phyloP scores from a whole-genome alignment of 2,888 invertebrate species.

The Orthosia gothica region DNA sequence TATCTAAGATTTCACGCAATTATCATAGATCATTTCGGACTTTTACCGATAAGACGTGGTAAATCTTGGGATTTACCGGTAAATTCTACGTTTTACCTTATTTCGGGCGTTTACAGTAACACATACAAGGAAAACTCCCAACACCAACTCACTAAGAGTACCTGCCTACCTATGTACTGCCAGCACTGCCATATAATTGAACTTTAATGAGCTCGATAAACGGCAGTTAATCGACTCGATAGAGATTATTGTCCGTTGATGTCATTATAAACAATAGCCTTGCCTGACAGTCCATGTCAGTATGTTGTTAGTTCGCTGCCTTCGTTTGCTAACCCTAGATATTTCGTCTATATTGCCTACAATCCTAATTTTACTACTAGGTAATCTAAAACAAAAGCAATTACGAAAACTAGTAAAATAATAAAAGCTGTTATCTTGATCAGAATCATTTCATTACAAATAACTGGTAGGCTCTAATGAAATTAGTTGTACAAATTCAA shows the following conservation, averaged over 20 bases:
- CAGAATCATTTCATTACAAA: neutral
- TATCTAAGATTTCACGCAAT: too few species aligned
- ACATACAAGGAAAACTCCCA: constrained; percentile 13
- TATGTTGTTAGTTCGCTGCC: neutral
- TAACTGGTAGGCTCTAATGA: neutral
- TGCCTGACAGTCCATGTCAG: neutral
- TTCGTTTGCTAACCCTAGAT: constrained; percentile 6
- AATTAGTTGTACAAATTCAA: constrained; percentile 29
- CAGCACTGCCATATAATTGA: constrained; percentile 54
- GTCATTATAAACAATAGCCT: constrained; percentile 55
- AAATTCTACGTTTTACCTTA: too few species aligned
- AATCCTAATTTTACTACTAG: constrained; percentile 6
- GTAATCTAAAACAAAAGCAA: constrained; percentile 11
- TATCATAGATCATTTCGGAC: too few species aligned
- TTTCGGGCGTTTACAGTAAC: too few species aligned
- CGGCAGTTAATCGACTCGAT: constrained; percentile 57
- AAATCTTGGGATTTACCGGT: too few species aligned
- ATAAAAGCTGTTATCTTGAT: constrained; percentile 1
- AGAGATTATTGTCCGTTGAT: constrained; percentile 57
- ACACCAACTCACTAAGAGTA: constrained; percentile 9
- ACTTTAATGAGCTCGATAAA: constrained; percentile 65
- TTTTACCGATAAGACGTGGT: too few species aligned
- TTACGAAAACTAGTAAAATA: constrained; percentile 22
- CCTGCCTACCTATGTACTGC: constrained; percentile 10
- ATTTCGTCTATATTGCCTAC: neutral